Evolutionary conservation across 2,797 vertebrate species (phyloP).

Genomic region (Muscicapa comitata): DNA sequence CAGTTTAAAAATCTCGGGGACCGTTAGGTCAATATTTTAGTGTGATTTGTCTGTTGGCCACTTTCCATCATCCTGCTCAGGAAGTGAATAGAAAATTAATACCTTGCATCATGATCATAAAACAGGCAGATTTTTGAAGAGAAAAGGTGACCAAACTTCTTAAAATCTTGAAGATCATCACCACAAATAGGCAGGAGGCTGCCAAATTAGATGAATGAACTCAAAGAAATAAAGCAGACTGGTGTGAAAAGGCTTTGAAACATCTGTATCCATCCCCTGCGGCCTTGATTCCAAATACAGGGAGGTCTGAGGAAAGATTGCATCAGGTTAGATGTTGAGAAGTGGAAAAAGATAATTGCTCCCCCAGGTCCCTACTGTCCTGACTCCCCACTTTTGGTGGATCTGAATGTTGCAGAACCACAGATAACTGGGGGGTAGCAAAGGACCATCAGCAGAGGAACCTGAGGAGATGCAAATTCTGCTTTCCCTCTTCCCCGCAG

Average conservation of each 20-base stretch:
- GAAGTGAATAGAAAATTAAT: not conserved
- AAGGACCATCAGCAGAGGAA: not conserved
- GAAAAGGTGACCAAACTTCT: not conserved
- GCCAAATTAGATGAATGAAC: not conserved
- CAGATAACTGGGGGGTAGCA: too few species aligned
- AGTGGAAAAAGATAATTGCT: not conserved
- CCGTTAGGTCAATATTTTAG: not conserved
- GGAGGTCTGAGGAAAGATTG: not conserved
- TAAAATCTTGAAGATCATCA: not conserved
- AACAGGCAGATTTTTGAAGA: not conserved
- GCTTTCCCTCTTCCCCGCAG: fast-evolving
- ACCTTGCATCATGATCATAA: not conserved
- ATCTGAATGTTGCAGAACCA: not conserved
- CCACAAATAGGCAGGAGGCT: not conserved
- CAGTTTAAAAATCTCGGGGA: not conserved
- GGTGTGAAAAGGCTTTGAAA: not conserved
- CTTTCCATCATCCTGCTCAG: not conserved
- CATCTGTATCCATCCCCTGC: not conserved
- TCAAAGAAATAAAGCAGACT: not conserved
- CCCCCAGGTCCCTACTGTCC: fast-evolving
- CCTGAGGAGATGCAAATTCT: not conserved
- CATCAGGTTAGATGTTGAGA: not conserved
- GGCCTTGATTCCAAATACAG: not conserved
- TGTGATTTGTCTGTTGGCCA: not conserved
- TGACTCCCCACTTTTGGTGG: not conserved